Base-by-base conservation (phyloP, 1,140 invertebrate species). In the Zaprionus ornatus region DNA sequence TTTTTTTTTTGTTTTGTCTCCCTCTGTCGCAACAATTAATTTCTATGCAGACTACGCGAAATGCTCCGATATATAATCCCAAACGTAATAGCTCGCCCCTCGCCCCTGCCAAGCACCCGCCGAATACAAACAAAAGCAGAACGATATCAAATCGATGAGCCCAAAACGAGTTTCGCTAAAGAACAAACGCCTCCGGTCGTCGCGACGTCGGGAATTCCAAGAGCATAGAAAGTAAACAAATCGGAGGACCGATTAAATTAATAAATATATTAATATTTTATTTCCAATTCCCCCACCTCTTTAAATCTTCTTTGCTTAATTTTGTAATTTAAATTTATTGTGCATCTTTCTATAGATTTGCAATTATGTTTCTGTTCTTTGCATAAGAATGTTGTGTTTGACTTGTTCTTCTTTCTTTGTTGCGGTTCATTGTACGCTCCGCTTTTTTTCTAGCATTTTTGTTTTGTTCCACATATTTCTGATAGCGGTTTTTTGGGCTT, bases 151-250 rank as follows among this genome's bases (percentile, higher is more conserved):
- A 70, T 37, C 13, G 15, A 45, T 45, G 60, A 17, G 15, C 1
- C 32, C 12, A 7, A 80, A 87, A 84, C 84, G n/a, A 74, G 84
- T 87, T 87, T 84, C 84, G 84, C 77, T 45, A 88, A 83, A 87
- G 84, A 87, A 87, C 77, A 87, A 87, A 87, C 84, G 37, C 42
- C 42, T 45, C 17, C 42, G 32, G 21, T 52, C 56, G 23, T n/a
- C 42, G 42, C 56, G 32, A 12, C 32, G 42, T 4, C 9, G 84
- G 74, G 65, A 88, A 84, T 87, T 87, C 50, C 82, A 74, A 67
- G 37, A 63, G 64, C 50, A 81, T 68, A 81, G 69, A 75, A 73
- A 78, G 72, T 78, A 77, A 73, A 63, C 57, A 79, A 74, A 65
- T 25, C n/a, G 40, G 50, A 6, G 17, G 52, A 72, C 37, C 19